Base-by-base conservation (phyloP, 2,888 invertebrate species). In the Molorchus minor region DNA sequence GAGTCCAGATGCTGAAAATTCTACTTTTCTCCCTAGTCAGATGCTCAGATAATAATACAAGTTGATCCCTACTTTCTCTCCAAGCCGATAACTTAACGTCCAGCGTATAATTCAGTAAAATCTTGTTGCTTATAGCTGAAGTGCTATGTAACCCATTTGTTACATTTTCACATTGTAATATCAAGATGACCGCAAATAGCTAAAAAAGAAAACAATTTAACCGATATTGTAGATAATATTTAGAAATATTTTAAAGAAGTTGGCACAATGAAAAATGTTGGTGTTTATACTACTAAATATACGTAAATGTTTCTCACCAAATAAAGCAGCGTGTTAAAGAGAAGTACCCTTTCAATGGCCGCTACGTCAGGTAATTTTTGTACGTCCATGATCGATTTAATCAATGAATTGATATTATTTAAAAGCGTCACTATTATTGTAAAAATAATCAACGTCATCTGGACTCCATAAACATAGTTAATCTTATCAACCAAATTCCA, bases 341-440 rank as follows among this genome's bases (percentile, higher is more conserved):
- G 20, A 1, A 12, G 16, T 5, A 5, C n/a, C 13, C 13, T 15
- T 1, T 33, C 47, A 2, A 15, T 7, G 0, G 17, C 4, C 13
- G 3, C 36, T 10, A 8, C 30, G 7, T n/a, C 30, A 25, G 12
- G 25, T 4, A 20, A 3, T 7, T 13, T 10, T 21, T 49, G 49
- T 3, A 38, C 3, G 3, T 25, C 38, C 25, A 25, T 40, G 3
- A 38, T 3, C 1, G 49, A 3, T 10, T 49, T 49, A 1, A 38
- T 13, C n/a, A 49, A 38, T 13, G 3, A 15, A n/a, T 49, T 49
- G n/a, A 49, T 29, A 16, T 49, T 38, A 29, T 49, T 20, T 29
- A 49, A n/a, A 13, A 49, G 13, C 3, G 25, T 25, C 5, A 38
- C 7, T 3, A 38, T 25, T 15, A 29, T 38, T 2, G 16, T 16